These are phyloP conservation scores for Aspiorhynchus laticeps DNA, from an alignment of 2,113 vertebrate species.

Conservation along the genomic window DNA sequence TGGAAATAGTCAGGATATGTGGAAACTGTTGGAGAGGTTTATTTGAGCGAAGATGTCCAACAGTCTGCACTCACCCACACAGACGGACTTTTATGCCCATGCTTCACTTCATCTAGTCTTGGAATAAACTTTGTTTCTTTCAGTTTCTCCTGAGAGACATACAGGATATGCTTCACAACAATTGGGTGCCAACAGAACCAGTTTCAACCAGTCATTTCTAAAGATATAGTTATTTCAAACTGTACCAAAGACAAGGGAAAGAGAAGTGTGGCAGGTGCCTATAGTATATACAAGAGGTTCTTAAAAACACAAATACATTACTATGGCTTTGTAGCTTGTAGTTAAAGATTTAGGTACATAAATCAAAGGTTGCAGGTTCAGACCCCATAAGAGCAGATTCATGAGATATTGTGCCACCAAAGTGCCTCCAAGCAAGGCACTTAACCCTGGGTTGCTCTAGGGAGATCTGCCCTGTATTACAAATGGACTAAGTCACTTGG, in stretches of 20 bases:
- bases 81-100: not conserved
- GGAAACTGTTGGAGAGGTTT: slow-evolving; percentile 30
- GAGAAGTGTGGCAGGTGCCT: not conserved
- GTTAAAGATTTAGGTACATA: not conserved
- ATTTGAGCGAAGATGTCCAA: slow-evolving; percentile 18
- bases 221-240: not conserved
- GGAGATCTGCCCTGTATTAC: not conserved
- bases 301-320: not conserved
- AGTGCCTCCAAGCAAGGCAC: slow-evolving; percentile 2
- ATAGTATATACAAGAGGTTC: not conserved
- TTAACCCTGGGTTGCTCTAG: not conserved
- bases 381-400: not conserved
- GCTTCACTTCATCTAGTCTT: not conserved
- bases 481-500: slow-evolving; percentile 1
- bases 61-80: slow-evolving; percentile 34
- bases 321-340: not conserved
- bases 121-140: slow-evolving; percentile 6
- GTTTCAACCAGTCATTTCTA: slow-evolving; percentile 8
- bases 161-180: not conserved
- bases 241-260: not conserved
- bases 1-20: slow-evolving; percentile 12
- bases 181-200: slow-evolving; percentile 1
- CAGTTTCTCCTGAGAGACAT: slow-evolving; percentile 1
- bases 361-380: not conserved
- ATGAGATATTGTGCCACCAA: not conserved